Conservation (phyloP, 1,140 invertebrate genomes). For the Drosophila lacteicornis region DNA sequence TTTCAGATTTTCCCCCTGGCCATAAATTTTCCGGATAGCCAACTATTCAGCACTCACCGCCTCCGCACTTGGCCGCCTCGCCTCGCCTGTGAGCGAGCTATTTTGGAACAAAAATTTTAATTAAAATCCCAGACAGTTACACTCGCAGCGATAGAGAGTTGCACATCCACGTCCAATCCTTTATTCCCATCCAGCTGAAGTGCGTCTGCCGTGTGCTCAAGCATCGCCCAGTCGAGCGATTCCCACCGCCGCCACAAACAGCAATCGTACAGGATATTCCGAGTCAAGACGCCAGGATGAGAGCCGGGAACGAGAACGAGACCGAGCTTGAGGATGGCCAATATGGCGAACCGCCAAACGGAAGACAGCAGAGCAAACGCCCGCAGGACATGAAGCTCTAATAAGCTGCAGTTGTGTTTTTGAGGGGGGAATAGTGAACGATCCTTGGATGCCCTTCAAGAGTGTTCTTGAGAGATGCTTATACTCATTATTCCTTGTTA, state of each 20-base stretch:
- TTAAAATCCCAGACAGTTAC: conserved; percentile 81
- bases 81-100: conserved; percentile 39
- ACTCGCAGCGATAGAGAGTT: conserved; percentile 41
- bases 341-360: conserved; percentile 39
- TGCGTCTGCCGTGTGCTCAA: conserved; percentile 71
- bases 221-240: conserved; percentile 48
- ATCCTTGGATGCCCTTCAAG: neutral
- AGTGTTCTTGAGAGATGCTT: too few species aligned
- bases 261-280: conserved; percentile 12
- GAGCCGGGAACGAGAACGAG: neutral
- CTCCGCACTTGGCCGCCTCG: conserved; percentile 7
- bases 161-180: conserved; percentile 8
- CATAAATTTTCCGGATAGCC: conserved; percentile 71
- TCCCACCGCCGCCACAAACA: conserved; percentile 51
- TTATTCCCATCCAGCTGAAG: conserved; percentile 18
- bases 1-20: conserved; percentile 57
- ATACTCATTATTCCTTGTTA: neutral
- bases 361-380: conserved; percentile 47
- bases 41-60: conserved; percentile 66
- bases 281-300: conserved; percentile 31
- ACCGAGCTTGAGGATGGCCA: conserved; percentile 16
- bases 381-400: conserved; percentile 17
- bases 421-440: neutral
- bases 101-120: conserved; percentile 78
- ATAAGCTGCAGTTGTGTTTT: conserved; percentile 9